Base-by-base conservation (phyloP, 2,113 vertebrate species). In the Menura novaehollandiae region DNA sequence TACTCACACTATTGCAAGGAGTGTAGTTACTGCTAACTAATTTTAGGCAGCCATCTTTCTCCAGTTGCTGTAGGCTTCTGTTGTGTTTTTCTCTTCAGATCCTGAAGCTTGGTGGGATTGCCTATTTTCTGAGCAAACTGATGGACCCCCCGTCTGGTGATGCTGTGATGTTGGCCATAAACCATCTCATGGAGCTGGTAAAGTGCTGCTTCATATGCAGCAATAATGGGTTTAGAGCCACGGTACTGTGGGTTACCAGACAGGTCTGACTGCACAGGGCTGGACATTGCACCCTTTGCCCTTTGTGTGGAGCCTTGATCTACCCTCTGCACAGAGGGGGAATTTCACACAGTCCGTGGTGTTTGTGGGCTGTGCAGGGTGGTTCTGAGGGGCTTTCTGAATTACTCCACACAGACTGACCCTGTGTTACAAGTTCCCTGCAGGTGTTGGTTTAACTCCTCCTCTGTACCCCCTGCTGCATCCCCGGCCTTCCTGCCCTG, bases 141-240 rank as follows among this genome's bases (percentile, higher is more conserved):
- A 97, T 99, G 98, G 99, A 99, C 85, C 98, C 98, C 20, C 99
- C 99, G 0, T 98, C 98, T 53, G 97, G 96, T 73, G 98, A 98
- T 86, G 99, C 99, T 8, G 98, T 99, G 23, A 94, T 92, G 85
- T 95, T 99, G 32, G 98, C 99, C 74, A 98, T 99, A 97, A 99
- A 98, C 88, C 99, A 99, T 90, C 98, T 99, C 28, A 98, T 98
- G 94, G 98, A 99, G 95, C 97, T 99, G 99, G 99, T 99, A 98
- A 98, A 86, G 77, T 71, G 27, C 7, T 51, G n/a, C 14, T 75
- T 49, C 8, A 2, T 9, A 3, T 7, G 12, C 9, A 32, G 62
- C 71, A 39, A 13, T 14, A 15, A 15, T 17, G 2, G 68, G 15
- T 10, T 80, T 8, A 39, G 67, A 35, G 14, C 51, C 1, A 1